These are phyloP conservation scores for Melanostoma mellinum DNA, from an alignment of 2,888 invertebrate species.

Conservation along the genomic window DNA sequence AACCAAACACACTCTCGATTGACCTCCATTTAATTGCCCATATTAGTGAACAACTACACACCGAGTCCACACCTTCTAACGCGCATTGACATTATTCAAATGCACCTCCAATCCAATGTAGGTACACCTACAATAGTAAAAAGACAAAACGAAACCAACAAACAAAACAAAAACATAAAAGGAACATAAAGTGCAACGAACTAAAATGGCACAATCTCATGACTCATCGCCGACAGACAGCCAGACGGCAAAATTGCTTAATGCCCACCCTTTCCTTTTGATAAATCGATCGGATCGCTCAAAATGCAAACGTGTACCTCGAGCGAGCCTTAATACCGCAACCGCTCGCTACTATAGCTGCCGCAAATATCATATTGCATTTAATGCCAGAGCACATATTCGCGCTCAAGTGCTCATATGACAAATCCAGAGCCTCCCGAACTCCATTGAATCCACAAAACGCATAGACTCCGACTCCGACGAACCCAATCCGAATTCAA, in stretches of 20 bases:
- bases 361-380: conserved; percentile 61
- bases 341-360: neutral
- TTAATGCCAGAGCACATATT: neutral
- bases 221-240: conserved; percentile 68
- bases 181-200: conserved; percentile 68
- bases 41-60: no score
- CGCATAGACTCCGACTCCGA: conserved; percentile 13
- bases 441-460: conserved; percentile 16
- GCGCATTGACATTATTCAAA: conserved; percentile 41
- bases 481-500: conserved; percentile 36
- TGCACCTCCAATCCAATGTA: conserved; percentile 52
- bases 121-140: conserved; percentile 8
- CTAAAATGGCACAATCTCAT: conserved; percentile 70
- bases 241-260: conserved; percentile 66
- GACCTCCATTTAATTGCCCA: no score
- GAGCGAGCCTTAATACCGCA: conserved; percentile 17
- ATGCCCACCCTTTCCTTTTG: conserved; percentile 69
- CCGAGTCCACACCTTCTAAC: neutral
- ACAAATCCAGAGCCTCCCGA: conserved; percentile 60
- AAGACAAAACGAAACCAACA: conserved; percentile 5
- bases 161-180: conserved; percentile 33
- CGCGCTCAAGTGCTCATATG: conserved; percentile 38
- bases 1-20: neutral
- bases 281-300: conserved; percentile 71
- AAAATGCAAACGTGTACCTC: conserved; percentile 55